Base-by-base conservation (phyloP, 2,888 invertebrate genomes). In the Prionchulus punctatus region DNA sequence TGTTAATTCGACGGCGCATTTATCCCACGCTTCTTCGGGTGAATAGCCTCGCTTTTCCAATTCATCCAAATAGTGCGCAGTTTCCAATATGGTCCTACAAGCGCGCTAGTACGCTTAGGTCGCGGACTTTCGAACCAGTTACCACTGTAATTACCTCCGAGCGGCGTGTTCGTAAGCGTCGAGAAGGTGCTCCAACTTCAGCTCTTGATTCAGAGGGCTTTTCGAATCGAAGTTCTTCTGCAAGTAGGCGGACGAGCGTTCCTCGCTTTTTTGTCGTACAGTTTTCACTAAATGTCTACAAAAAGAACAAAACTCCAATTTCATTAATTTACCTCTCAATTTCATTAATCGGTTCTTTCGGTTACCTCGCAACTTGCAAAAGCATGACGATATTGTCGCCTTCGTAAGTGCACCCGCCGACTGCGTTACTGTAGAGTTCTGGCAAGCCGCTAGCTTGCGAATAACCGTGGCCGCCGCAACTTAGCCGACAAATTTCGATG, bases 391-490 rank as follows among this genome's bases (percentile, higher is more conserved):
- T 91, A 73, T 94, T 92, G 77, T 94, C 94, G 0, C 94, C 94
- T 76, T 94, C 92, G 70, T 92, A 94, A 0, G 92, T 94, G 71
- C 85, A 85, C 56, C 85, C 84, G 49, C 91, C 90, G 0, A 87
- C 86, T 18, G 83, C 81, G 65, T 83, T 77, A 1, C 85, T 84
- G 71, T 89, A 92, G 2, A 84, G 83, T 55, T 81, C 79, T n/a
- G 91, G 90, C 60, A 94, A 78, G 71, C 84, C 88, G 59, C 89
- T 74, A 50, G 74, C 72, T 43, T 66, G 61, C 12, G 71, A 70
- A 76, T 85, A 94, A 2, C 94, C 94, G 73, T 94, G 94, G 0
- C 94, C 94, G 50, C 94, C 94, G 73, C 94, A 94, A 15, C 91
- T 79, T 60, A 88, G 77, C 18, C 94, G 81, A 62, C 87, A 83